Evolutionary conservation across 2,797 vertebrate genomes (phyloP).

Genomic region (Onychomys torridus): DNA sequence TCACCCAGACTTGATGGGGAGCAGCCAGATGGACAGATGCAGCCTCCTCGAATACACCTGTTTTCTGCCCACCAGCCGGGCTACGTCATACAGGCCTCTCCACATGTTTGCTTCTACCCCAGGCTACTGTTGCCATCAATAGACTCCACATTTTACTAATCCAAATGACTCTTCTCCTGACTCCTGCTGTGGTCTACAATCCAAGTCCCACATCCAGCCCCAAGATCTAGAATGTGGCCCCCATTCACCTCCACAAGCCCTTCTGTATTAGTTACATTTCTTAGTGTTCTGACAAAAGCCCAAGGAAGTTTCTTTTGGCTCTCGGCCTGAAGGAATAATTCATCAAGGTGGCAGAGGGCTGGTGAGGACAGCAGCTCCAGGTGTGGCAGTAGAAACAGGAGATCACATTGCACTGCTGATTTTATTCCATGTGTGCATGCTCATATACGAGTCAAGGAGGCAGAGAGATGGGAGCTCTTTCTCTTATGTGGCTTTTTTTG

Average conservation of each 20-base stretch:
- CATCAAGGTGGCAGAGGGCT: background rate
- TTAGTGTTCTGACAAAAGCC: background rate
- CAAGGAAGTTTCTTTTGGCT: constrained; percentile 7
- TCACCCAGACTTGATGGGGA: background rate
- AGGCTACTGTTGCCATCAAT: background rate
- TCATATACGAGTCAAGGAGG: background rate
- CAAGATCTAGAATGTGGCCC: background rate
- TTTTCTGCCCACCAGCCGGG: background rate
- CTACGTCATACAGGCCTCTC: background rate
- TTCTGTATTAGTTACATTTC: background rate
- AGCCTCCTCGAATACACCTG: background rate
- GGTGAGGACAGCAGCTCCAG: background rate
- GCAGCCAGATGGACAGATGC: background rate
- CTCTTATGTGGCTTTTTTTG: background rate
- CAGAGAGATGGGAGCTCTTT: background rate
- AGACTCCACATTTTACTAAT: background rate
- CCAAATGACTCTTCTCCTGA: background rate
- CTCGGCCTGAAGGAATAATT: background rate
- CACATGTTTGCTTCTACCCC: background rate
- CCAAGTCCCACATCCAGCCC: background rate
- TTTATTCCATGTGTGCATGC: no score
- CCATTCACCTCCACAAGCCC: background rate
- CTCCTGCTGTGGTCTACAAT: background rate
- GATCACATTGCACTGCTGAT: background rate
- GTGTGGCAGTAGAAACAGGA: background rate